Base-by-base conservation (phyloP, 2,797 vertebrate species). In the Vespertilio murinus region DNA sequence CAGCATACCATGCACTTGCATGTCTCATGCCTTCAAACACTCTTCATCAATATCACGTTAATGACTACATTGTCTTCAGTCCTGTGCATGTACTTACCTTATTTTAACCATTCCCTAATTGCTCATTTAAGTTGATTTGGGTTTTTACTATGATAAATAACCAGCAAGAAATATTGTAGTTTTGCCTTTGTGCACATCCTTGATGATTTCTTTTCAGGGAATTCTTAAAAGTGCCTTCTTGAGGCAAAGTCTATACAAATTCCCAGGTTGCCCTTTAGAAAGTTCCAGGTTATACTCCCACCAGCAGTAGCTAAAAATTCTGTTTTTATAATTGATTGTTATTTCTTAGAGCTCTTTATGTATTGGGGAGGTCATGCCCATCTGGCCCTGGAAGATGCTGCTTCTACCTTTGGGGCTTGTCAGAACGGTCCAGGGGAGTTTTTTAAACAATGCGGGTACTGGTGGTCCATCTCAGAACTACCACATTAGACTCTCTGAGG, bases 81-180 rank as follows among this genome's bases (percentile, higher is more conserved):
- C 79, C n/a, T 42, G 8, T 86, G 71, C 47, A 9, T 64, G 35
- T 54, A 14, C n/a, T 65, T 49, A 65, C 45, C 67, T 40, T 42
- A 40, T 54, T 82, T 82, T 70, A 86, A 89, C 23, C 79, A 73
- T 80, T 79, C 20, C 35, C 38, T 61, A 17, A 6, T 56, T 80
- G 54, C 22, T 77, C 35, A 35, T n/a, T 78, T 87, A 95, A 47
- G 78, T 59, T 78, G 56, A 82, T 95, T 77, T 42, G 28, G 42
- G 49, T 59, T 87, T 91, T 93, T 90, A 65, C 65, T 83, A 3
- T 84, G 88, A 70, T 83, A 81, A 84, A 84, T 54, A 93, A 45
- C 81, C 33, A 79, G 61, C 74, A 59, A 8, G 85, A 80, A 91
- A n/a, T 40, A 47, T 3, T 42, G 18, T 89, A 86, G 45, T 45